Evolutionary conservation across 2,888 invertebrate species (phyloP).

Genomic region (Thysanoteuthis rhombus): DNA sequence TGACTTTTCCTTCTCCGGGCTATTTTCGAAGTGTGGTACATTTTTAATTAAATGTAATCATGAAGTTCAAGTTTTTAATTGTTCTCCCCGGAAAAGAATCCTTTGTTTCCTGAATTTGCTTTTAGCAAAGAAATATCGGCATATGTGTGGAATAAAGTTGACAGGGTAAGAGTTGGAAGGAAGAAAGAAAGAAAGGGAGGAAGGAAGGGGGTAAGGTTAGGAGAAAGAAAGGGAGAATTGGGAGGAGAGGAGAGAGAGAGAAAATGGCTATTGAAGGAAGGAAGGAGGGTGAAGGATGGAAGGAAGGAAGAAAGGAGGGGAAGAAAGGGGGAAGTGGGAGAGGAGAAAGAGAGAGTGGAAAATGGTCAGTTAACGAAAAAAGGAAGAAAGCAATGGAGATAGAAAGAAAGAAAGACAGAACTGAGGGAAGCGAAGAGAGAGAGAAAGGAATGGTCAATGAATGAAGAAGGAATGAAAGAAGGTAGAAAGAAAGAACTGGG

Average conservation of each 20-base stretch:
- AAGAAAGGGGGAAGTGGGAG: background rate
- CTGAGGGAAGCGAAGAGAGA: background rate
- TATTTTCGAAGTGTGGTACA: no score
- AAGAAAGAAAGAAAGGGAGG: background rate
- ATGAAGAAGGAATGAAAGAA: background rate
- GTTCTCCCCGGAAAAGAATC: no score
- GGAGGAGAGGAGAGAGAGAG: background rate
- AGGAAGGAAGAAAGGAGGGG: background rate
- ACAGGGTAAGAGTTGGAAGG: background rate
- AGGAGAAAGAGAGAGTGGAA: background rate
- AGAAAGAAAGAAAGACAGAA: background rate
- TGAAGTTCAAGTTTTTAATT: no score
- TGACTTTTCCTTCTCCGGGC: no score
- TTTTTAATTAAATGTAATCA: no score
- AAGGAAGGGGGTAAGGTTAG: no score
- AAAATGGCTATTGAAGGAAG: background rate
- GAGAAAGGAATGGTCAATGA: background rate
- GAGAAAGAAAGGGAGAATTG: background rate
- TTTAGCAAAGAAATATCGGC: no score
- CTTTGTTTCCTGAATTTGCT: no score
- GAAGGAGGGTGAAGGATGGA: background rate
- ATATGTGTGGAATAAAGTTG: no score
- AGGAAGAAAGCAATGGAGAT: background rate
- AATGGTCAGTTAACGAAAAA: background rate
- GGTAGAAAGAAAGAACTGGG: fast-evolving